Evolutionary conservation across 2,113 vertebrate genomes (phyloP).

Genomic region (Syngnathoides biaculeatus): DNA sequence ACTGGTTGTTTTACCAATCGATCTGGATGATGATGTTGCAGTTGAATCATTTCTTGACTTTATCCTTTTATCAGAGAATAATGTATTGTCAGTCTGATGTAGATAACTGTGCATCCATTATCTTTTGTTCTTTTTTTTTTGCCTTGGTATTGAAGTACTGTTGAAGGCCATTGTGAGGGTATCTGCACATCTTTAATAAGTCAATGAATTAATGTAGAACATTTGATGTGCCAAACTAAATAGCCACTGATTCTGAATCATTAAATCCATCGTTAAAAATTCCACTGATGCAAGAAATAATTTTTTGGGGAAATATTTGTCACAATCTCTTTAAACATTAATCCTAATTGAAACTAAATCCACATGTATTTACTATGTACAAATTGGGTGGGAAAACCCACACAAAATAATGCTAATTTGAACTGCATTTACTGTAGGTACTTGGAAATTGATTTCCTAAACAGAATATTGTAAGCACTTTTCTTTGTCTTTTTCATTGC

Average conservation of each 20-base stretch:
- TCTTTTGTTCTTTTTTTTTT: too few species aligned
- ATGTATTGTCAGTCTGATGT: background rate
- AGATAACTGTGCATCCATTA: too few species aligned
- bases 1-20: background rate
- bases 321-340: too few species aligned
- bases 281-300: too few species aligned
- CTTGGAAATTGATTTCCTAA: too few species aligned
- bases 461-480: background rate
- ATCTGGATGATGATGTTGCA: background rate
- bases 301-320: too few species aligned
- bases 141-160: too few species aligned
- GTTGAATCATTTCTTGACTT: background rate
- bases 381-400: background rate
- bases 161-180: too few species aligned
- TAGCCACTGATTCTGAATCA: background rate
- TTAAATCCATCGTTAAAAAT: too few species aligned
- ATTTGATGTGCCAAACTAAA: background rate
- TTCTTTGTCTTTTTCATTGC: background rate
- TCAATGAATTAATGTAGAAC: background rate
- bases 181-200: background rate
- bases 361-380: too few species aligned
- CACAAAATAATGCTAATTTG: background rate
- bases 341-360: too few species aligned
- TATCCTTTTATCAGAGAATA: background rate
- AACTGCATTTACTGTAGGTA: background rate